Evolutionary conservation across 2,797 vertebrate species (phyloP).

Genomic region (Ceyx erithaca): DNA sequence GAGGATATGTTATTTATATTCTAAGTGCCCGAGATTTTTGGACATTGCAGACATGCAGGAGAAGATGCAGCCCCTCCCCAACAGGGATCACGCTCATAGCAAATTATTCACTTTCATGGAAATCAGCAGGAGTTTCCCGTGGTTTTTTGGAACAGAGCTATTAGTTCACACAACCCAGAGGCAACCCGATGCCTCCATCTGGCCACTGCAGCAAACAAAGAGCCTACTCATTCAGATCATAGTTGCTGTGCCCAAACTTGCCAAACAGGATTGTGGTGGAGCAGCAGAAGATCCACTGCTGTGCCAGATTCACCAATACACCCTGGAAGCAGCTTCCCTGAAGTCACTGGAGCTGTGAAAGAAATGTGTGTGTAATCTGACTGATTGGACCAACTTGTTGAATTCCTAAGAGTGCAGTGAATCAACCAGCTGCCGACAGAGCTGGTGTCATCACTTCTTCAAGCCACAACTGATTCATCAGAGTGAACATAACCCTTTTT

Average conservation of each 20-base stretch:
- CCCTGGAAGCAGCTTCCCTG: not conserved
- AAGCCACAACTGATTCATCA: not conserved
- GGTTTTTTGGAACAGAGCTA: constrained; percentile 26
- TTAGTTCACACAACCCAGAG: constrained; percentile 20
- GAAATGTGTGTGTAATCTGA: not conserved
- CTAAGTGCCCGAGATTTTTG: constrained; percentile 39
- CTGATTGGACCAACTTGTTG: not conserved
- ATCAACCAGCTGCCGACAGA: constrained; percentile 24
- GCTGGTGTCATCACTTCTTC: constrained; percentile 13
- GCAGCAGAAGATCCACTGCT: not conserved
- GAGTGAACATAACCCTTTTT: not conserved
- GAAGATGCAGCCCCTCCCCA: not conserved
- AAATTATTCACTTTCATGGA: constrained; percentile 31
- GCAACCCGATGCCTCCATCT: constrained; percentile 11
- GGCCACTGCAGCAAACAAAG: constrained; percentile 33
- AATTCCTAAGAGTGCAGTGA: not conserved
- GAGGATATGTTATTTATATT: constrained; percentile 62
- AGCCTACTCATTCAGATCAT: not conserved
- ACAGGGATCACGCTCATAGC: not conserved
- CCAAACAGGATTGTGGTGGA: not conserved
- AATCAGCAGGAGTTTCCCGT: constrained; percentile 20
- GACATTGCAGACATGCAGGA: not conserved
- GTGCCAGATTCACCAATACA: not conserved
- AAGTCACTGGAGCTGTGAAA: not conserved
- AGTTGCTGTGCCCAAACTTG: constrained; percentile 1